A percentile compares a stretch with the other conserved stretches of the same genome.
phyloP scores from a whole-genome alignment of 2,888 invertebrate genomes.

The Eupeodes latifasciatus region DNA sequence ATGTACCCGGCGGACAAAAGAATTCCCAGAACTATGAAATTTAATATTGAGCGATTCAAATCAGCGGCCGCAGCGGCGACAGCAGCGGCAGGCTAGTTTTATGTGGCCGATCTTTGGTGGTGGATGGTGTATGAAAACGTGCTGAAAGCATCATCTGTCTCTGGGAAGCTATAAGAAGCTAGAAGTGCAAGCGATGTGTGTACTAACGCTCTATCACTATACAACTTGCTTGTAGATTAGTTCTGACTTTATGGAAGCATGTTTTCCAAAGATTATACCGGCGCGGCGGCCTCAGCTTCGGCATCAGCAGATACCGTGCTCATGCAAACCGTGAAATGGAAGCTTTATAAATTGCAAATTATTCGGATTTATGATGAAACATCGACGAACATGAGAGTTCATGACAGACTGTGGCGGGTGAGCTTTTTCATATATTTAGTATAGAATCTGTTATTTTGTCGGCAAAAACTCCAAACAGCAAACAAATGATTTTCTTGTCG shows the following conservation, averaged over 20 bases:
- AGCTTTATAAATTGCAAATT: slow-evolving; percentile 75
- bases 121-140: slow-evolving; percentile 57
- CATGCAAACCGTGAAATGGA: slow-evolving; percentile 68
- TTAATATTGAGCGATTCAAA: slow-evolving; percentile 73
- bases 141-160: slow-evolving; percentile 72
- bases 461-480: background rate
- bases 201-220: slow-evolving; percentile 3
- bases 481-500: slow-evolving; percentile 66
- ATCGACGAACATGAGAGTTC: slow-evolving; percentile 60
- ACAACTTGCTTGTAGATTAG: slow-evolving; percentile 31
- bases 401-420: slow-evolving; percentile 60
- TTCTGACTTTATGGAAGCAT: slow-evolving; percentile 66
- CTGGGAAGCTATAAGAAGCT: slow-evolving; percentile 61
- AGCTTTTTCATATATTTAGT: slow-evolving; percentile 42
- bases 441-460: background rate
- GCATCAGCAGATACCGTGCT: background rate
- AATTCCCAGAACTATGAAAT: slow-evolving; percentile 70
- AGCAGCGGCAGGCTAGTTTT: no score
- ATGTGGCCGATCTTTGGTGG: background rate
- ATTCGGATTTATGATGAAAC: slow-evolving; percentile 73
- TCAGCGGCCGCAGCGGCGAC: slow-evolving; percentile 22
- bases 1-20: slow-evolving; percentile 63
- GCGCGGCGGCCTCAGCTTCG: background rate
- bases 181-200: slow-evolving; percentile 25
- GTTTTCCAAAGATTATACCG: slow-evolving; percentile 2